Conservation (phyloP, 2,113 vertebrate genomes). For the Channa maculata region DNA sequence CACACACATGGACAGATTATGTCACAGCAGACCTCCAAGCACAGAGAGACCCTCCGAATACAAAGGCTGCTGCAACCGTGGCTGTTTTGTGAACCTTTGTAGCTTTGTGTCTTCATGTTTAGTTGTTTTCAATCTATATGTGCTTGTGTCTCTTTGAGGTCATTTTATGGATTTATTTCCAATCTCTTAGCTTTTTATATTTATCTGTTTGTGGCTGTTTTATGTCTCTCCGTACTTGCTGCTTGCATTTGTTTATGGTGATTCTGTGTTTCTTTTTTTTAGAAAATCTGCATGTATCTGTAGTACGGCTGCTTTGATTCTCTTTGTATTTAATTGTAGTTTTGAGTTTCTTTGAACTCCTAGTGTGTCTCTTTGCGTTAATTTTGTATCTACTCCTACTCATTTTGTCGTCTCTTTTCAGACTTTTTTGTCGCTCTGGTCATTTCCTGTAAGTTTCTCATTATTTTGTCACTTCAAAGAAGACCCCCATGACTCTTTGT, state of each 20-base stretch:
- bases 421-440: too few relatives aligned
- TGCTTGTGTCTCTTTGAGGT: not conserved
- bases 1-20: slow-evolving; percentile 18
- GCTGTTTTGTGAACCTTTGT: too few relatives aligned
- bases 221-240: not conserved
- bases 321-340: too few relatives aligned
- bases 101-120: too few relatives aligned
- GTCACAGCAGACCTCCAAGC: not conserved
- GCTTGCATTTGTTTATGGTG: not conserved
- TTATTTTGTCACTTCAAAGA: not conserved
- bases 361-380: too few relatives aligned
- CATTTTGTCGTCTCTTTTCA: too few relatives aligned
- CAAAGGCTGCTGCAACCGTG: not conserved
- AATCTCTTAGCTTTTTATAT: too few relatives aligned
- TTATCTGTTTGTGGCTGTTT: not conserved
- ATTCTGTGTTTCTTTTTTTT: not conserved
- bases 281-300: not conserved
- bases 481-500: not conserved
- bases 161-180: not conserved
- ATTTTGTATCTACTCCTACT: too few relatives aligned
- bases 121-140: not conserved
- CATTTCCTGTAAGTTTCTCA: too few relatives aligned
- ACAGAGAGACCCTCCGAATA: not conserved
- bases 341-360: too few relatives aligned
- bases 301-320: not conserved